A percentile compares a stretch with the other conserved stretches of the same genome.
These are phyloP conservation scores for Catamblyrhynchus diadema DNA, from an alignment of 2,797 vertebrate species.

Conservation along the genomic window DNA sequence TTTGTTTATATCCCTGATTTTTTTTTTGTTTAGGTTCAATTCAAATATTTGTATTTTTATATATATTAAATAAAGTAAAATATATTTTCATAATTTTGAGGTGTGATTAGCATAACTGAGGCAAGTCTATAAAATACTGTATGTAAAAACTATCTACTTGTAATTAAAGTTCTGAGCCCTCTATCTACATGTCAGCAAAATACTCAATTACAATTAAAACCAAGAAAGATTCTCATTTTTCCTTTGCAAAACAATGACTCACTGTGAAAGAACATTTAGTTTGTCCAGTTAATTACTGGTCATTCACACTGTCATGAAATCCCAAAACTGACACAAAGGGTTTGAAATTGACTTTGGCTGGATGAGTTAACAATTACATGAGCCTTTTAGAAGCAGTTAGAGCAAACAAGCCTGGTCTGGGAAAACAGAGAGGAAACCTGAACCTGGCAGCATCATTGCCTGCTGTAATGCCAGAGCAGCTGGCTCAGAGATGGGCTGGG, in stretches of 20 bases:
- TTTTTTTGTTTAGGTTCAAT: not conserved
- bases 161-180: not conserved
- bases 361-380: not conserved
- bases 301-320: not conserved
- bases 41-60: not conserved
- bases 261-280: not conserved
- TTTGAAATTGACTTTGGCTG: not conserved
- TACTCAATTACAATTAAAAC: not conserved
- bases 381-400: not conserved
- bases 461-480: not conserved
- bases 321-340: not conserved
- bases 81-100: not conserved
- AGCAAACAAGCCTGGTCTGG: not conserved
- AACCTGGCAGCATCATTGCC: not conserved
- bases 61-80: not conserved
- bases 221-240: not conserved
- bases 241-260: not conserved
- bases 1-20: not conserved
- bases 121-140: not conserved
- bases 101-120: not conserved
- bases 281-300: not conserved
- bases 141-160: not conserved
- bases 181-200: not conserved
- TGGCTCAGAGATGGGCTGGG: not conserved
- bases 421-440: not conserved